Percentiles rank a stretch among this genome's conserved stretches.
phyloP scores from a whole-genome alignment of 2,113 vertebrate genomes.

The Cairina moschata region DNA sequence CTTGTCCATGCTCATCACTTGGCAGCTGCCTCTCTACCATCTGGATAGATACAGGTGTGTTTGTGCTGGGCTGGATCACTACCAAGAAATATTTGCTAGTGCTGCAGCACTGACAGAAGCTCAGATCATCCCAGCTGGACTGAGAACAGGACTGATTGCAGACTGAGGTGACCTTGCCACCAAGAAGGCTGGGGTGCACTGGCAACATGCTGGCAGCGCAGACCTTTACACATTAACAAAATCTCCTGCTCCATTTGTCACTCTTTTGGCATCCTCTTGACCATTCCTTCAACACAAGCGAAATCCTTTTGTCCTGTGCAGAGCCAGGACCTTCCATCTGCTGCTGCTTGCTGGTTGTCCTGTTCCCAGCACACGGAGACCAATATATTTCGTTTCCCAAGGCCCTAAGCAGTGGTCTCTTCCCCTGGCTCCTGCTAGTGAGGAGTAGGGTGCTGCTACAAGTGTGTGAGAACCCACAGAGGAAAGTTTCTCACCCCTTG shows the following conservation, averaged over 20 bases:
- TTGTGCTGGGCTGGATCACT: not conserved
- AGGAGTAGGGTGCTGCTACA: not conserved
- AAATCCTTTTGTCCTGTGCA: not conserved
- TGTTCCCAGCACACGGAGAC: not conserved
- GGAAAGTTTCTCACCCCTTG: not conserved
- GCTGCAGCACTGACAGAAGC: not conserved
- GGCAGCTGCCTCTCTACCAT: not conserved
- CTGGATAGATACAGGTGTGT: not conserved
- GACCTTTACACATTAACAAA: not conserved
- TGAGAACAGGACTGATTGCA: not conserved
- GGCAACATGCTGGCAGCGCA: accelerated
- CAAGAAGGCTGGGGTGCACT: not conserved
- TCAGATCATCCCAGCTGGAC: not conserved
- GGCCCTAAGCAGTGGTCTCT: not conserved
- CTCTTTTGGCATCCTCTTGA: not conserved
- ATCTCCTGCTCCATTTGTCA: not conserved
- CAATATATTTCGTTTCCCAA: not conserved
- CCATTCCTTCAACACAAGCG: not conserved
- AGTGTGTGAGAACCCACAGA: not conserved
- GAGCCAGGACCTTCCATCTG: not conserved
- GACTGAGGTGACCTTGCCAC: not conserved
- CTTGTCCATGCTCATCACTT: not conserved
- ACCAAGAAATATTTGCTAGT: not conserved
- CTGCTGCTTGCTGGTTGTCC: not conserved
- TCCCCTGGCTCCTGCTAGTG: not conserved